A percentile compares a stretch with the other conserved stretches of the same genome.
phyloP scores from a whole-genome alignment of 2,797 vertebrate genomes.

The Hemitrygon akajei region DNA sequence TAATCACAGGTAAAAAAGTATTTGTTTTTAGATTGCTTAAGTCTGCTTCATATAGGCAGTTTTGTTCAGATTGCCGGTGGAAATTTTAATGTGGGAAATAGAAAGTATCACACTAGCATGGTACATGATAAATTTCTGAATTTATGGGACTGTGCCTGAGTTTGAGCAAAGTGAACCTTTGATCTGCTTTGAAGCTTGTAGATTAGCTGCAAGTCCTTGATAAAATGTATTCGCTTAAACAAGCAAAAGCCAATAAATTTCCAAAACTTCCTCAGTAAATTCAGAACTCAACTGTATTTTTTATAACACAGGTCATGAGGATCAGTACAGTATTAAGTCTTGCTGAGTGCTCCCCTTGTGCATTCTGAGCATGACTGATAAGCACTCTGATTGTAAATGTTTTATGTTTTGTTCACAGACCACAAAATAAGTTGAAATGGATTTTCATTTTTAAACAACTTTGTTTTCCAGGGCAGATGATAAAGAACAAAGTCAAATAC shows the following conservation, averaged over 20 bases:
- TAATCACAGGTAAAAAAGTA: background rate
- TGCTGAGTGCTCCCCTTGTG: background rate
- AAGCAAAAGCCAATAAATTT: background rate
- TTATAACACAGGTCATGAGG: too few species aligned
- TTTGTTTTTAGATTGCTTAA: background rate
- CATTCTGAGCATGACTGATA: background rate
- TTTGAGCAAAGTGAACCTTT: background rate
- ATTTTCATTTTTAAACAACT: background rate
- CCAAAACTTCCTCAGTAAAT: too few species aligned
- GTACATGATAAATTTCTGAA: background rate
- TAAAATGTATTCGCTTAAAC: background rate
- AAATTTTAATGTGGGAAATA: background rate
- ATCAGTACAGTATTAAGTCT: too few species aligned
- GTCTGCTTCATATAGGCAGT: background rate
- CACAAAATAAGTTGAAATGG: background rate
- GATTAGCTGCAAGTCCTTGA: background rate
- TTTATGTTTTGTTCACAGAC: background rate
- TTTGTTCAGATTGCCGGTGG: background rate
- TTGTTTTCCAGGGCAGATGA: constrained; percentile 25
- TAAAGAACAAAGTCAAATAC: background rate
- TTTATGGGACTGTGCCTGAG: background rate
- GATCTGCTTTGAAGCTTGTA: background rate
- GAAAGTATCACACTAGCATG: background rate
- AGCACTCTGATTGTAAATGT: background rate
- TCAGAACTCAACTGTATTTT: background rate